Conservation (phyloP, 2,888 invertebrate species). For the Lasioglossum leucozonium region DNA sequence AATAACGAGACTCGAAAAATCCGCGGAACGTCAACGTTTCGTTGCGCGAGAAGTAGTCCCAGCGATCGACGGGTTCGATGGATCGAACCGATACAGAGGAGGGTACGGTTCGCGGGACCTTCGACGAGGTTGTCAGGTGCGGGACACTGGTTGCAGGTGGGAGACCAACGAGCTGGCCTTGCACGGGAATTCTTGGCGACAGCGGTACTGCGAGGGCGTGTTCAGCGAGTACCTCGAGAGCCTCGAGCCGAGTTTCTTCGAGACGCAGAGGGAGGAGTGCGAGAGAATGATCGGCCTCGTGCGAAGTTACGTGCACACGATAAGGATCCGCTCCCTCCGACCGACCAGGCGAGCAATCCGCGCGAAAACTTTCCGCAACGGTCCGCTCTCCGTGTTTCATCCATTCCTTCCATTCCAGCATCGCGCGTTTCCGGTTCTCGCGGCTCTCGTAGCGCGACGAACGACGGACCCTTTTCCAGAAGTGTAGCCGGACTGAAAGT, state of each 20-base stretch:
- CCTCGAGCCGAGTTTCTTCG: constrained; percentile 74
- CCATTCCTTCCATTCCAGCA: background rate
- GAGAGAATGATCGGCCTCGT: constrained; percentile 71
- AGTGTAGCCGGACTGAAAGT: background rate
- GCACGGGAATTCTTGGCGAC: constrained; percentile 80
- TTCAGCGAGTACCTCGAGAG: constrained; percentile 80
- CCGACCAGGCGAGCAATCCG: constrained; percentile 73
- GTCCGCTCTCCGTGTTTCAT: background rate
- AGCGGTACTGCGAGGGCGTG: constrained; percentile 81
- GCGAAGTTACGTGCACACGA: constrained; percentile 66
- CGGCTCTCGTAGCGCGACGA: no score
- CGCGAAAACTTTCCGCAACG: background rate
- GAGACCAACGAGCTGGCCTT: constrained; percentile 72
- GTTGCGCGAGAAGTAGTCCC: background rate
- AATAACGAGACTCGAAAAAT: no score
- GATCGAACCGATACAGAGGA: background rate
- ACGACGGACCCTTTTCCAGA: no score
- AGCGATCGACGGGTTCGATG: background rate
- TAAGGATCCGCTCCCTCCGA: constrained; percentile 74
- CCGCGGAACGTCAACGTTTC: no score
- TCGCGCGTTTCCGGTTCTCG: background rate
- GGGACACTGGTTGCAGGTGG: constrained; percentile 74
- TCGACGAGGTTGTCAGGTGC: background rate
- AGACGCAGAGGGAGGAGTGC: constrained; percentile 70
- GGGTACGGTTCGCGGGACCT: background rate